Conservation (phyloP, 2,888 invertebrate genomes). For the Drepanosiphum platanoidis region DNA sequence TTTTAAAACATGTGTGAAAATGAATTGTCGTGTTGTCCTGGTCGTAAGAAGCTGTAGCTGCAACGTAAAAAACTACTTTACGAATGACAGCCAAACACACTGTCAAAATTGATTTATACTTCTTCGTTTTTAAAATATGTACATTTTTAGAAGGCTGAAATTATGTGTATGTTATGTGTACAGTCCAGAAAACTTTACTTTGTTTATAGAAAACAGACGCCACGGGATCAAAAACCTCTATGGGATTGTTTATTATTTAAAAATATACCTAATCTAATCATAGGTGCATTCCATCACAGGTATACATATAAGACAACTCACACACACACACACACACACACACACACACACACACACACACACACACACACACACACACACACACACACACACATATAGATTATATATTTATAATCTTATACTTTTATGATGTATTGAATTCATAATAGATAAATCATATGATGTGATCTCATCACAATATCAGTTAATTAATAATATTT, state of each 20-base stretch:
- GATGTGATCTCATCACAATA: neutral
- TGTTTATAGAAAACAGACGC: slow-evolving; percentile 11
- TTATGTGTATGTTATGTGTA: neutral
- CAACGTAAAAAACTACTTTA: slow-evolving; percentile 10
- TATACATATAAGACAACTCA: no score
- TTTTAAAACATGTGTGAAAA: slow-evolving; percentile 21
- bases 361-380: neutral
- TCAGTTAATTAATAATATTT: no score
- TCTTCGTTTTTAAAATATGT: slow-evolving; percentile 41
- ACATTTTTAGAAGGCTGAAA: slow-evolving; percentile 30
- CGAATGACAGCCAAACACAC: slow-evolving; percentile 39
- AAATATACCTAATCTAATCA: neutral
- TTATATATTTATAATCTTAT: neutral
- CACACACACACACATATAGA: neutral
- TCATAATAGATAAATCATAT: no score
- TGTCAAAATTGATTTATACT: slow-evolving; percentile 48
- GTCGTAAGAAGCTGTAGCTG: neutral
- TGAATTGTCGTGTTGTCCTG: slow-evolving; percentile 4
- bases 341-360: neutral
- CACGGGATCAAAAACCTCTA: slow-evolving; percentile 21
- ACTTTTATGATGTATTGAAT: no score
- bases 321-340: no score
- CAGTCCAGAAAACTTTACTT: slow-evolving; percentile 27
- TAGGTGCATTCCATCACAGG: no score
- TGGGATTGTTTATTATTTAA: slow-evolving; percentile 20